Base-by-base conservation (phyloP, 2,113 vertebrate species). In the Amblyopsis rosae region DNA sequence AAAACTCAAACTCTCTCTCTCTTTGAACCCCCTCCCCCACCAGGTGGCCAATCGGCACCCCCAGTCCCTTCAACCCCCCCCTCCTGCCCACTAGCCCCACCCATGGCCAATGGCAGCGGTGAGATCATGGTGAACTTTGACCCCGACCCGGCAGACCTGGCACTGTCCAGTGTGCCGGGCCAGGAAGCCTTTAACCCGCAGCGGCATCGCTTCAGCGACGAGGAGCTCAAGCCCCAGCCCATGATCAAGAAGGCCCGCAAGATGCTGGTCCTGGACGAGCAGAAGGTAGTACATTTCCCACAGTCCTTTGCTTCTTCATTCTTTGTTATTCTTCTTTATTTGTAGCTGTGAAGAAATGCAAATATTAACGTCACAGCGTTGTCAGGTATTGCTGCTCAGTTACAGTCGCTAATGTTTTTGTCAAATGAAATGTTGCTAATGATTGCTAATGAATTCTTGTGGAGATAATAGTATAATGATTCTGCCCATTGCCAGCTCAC, bases 131-230 rank as follows among this genome's bases (percentile, higher is more conserved):
- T 96, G 91, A 96, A 95, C 87, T 97, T 96, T 86, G 94, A 96
- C 83, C 96, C 95, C 0, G 96, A 96, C 82, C 95, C 95, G 0
- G 94, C 95, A 0, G 95, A 96, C 87, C 88, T 97, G 82, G 95
- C 95, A 0, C 81, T 96, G 82, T 96, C 95, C 75, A 96, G 95
- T 72, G 94, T 96, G 53, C 95, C 95, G 0, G 95, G 95, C 10
- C 95, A 96, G 62, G 95, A 96, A 83, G 95, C 95, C 1, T 97
- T 97, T 5, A 95, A 97, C 79, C 95, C 95, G 8, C 92, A 95
- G 60, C 91, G 94, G 70, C 95, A 95, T 82, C 91, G 94, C 32
- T 96, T 96, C 85, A 89, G 90, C 0, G 95, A 96, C 1, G 94
- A 96, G 50, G 95, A 96, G 79, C 93, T 96, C 35, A 96, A 93